phyloP scores from a whole-genome alignment of 2,113 vertebrate genomes.

The Cyrtonyx montezumae region DNA sequence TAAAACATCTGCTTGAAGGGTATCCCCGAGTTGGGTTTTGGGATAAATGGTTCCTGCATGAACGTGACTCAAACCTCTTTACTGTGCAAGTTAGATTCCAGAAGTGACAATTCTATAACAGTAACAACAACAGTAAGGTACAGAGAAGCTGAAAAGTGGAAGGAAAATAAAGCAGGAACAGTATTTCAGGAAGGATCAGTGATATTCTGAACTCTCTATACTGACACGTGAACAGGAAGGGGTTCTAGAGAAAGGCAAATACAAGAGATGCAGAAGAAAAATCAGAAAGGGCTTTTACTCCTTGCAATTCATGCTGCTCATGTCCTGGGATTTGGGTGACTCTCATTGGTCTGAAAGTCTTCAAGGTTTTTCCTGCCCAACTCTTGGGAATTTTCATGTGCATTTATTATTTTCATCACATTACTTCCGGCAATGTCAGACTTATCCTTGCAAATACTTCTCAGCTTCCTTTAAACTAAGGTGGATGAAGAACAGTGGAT shows the following conservation, averaged over 20 bases:
- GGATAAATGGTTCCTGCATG: neutral
- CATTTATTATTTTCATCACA: neutral
- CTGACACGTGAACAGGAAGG: neutral
- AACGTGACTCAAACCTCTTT: neutral
- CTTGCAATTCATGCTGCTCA: neutral
- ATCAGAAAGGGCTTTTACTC: neutral
- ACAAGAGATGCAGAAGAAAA: neutral
- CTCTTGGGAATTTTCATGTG: neutral
- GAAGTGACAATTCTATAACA: neutral
- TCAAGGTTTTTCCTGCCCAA: neutral
- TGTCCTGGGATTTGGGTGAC: neutral
- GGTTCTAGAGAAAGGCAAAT: neutral
- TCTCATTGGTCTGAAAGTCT: neutral
- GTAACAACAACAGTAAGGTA: neutral
- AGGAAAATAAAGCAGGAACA: neutral
- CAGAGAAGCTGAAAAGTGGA: neutral
- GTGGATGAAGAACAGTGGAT: neutral
- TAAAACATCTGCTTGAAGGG: neutral
- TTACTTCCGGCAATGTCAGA: neutral
- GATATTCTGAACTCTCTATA: neutral
- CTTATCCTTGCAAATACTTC: neutral
- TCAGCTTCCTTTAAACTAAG: neutral
- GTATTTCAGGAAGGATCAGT: neutral
- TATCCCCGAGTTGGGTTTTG: neutral
- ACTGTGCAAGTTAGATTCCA: neutral